These are phyloP conservation scores for Himalopsyche anomala DNA, from an alignment of 2,888 invertebrate genomes.

Conservation along the genomic window DNA sequence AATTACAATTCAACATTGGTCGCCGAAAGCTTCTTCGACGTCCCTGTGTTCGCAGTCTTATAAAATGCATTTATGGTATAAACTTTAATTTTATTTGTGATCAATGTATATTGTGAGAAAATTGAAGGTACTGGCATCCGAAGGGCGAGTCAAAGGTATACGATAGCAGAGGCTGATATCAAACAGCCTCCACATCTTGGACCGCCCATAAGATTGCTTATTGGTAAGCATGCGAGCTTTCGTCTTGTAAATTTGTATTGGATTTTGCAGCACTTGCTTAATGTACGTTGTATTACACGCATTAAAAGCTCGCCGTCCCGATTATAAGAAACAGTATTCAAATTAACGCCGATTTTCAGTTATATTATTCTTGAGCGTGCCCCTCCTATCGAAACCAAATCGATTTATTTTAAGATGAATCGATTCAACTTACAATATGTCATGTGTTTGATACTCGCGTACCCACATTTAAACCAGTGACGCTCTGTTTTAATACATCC, in stretches of 20 bases:
- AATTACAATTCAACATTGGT: too few species aligned
- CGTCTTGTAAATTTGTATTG: slow-evolving; percentile 42
- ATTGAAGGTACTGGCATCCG: slow-evolving; percentile 34
- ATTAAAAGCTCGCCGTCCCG: slow-evolving; percentile 32
- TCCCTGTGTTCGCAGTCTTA: not conserved
- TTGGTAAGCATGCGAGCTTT: slow-evolving; percentile 36
- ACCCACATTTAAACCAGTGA: not conserved
- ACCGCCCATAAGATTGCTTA: slow-evolving; percentile 43
- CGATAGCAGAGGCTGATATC: slow-evolving; percentile 40
- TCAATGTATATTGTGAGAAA: slow-evolving; percentile 42
- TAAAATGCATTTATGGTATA: slow-evolving; percentile 28
- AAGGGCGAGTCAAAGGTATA: slow-evolving; percentile 19
- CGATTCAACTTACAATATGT: slow-evolving; percentile 4
- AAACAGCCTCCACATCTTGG: slow-evolving; percentile 23
- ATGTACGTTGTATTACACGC: slow-evolving; percentile 32
- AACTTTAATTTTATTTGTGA: slow-evolving; percentile 36
- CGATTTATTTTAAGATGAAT: slow-evolving; percentile 42
- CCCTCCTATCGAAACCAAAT: slow-evolving; percentile 28
- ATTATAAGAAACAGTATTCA: slow-evolving; percentile 40
- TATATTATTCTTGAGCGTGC: slow-evolving; percentile 22
- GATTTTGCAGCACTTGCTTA: slow-evolving; percentile 37
- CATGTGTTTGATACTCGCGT: not conserved
- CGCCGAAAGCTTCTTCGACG: not conserved
- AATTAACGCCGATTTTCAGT: slow-evolving; percentile 40
- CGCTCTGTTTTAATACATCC: not conserved